These are phyloP conservation scores for Torymus texanus DNA, from an alignment of 2,888 invertebrate species.

Conservation along the genomic window DNA sequence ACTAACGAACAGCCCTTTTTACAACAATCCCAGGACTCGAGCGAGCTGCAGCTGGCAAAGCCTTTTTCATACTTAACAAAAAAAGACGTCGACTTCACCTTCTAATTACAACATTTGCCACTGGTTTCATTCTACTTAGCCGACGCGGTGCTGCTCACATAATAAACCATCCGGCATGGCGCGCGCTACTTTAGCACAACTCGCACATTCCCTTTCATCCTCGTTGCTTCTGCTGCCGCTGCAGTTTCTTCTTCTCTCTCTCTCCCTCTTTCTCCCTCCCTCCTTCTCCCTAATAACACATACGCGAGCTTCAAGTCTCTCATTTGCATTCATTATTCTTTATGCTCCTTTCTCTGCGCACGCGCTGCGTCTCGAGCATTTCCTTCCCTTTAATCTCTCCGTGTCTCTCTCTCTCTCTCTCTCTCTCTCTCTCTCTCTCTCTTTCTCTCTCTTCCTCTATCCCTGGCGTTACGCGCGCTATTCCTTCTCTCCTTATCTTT, in stretches of 20 bases:
- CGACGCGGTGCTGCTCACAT: conserved; percentile 1
- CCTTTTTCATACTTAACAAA: conserved; percentile 7
- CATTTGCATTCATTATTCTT: conserved; percentile 56
- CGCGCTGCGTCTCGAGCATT: conserved; percentile 1
- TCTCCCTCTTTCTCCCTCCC: conserved; percentile 7
- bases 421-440: conserved; percentile 23
- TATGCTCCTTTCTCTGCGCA: conserved; percentile 35
- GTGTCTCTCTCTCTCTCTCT: conserved; percentile 1
- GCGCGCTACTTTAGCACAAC: conserved; percentile 18
- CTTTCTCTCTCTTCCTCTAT: conserved; percentile 21
- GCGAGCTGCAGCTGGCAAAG: neutral
- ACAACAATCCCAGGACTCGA: conserved; percentile 4
- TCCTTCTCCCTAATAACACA: conserved; percentile 41
- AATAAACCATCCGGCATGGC: conserved; percentile 38
- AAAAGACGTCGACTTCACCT: neutral
- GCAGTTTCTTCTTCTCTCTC: conserved; percentile 26
- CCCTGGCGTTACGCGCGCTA: neutral
- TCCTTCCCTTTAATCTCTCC: conserved; percentile 41
- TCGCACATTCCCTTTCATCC: conserved; percentile 39
- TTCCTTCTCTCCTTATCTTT: conserved; percentile 17
- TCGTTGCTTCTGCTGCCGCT: neutral
- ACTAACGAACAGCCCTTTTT: conserved; percentile 18
- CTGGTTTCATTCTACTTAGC: conserved; percentile 41
- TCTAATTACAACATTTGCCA: conserved; percentile 51
- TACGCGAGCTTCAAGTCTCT: conserved; percentile 38